Conservation (phyloP, 2,888 invertebrate species). For the Hanleya hanleyi region DNA sequence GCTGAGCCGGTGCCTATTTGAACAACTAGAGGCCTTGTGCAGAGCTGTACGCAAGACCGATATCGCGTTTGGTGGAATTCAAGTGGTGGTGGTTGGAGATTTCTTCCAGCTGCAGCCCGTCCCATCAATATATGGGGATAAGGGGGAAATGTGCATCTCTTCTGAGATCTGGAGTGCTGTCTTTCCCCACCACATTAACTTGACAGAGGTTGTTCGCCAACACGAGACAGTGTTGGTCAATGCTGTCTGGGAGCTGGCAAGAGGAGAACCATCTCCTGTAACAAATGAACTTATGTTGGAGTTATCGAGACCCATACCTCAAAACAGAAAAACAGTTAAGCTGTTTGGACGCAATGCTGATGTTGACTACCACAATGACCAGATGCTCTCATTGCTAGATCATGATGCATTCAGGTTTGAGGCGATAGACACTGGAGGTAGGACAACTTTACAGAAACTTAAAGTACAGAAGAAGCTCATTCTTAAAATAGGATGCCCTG, state of each 20-base stretch:
- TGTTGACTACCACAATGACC: constrained; percentile 5
- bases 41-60: background rate
- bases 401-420: background rate
- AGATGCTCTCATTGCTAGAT: background rate
- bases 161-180: background rate
- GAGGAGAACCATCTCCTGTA: background rate
- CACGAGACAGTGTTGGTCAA: background rate
- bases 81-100: background rate
- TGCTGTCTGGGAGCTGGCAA: constrained; percentile 10
- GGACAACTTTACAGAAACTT: background rate
- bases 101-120: constrained; percentile 1
- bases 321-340: too few species aligned
- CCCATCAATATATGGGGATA: background rate
- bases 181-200: background rate
- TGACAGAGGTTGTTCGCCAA: background rate
- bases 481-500: background rate
- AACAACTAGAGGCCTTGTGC: background rate
- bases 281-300: constrained; percentile 6
- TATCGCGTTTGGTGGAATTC: background rate
- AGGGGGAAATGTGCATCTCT: background rate
- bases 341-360: constrained; percentile 16
- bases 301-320: constrained; percentile 7
- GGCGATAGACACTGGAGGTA: constrained; percentile 3
- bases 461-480: background rate
- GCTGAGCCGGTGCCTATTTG: background rate